phyloP scores from a whole-genome alignment of 2,797 vertebrate genomes.

The Pteropus rufus region DNA sequence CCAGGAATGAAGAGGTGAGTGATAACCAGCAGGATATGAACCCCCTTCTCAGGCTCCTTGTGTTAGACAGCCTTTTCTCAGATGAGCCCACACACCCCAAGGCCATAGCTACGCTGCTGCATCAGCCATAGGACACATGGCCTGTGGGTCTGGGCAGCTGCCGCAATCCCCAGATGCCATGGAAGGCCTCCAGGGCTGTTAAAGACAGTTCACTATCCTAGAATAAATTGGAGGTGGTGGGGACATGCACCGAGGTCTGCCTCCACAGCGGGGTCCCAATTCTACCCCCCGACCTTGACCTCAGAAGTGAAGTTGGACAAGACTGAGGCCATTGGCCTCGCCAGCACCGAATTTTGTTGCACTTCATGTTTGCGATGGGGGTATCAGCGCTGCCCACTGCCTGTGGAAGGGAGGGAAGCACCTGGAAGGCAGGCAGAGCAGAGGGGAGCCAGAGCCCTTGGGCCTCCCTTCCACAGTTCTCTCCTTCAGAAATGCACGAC shows the following conservation, averaged over 20 bases:
- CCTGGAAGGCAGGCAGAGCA: neutral
- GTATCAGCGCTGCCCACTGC: no score
- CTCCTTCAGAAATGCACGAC: neutral
- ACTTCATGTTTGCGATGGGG: neutral
- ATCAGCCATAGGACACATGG: no score
- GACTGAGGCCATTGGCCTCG: neutral
- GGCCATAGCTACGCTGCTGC: neutral
- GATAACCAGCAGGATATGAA: neutral
- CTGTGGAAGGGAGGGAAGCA: neutral
- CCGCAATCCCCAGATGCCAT: neutral
- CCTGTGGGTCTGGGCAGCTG: no score
- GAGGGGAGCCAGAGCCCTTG: neutral
- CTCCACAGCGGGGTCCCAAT: neutral
- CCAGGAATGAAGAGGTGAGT: no score
- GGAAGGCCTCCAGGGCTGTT: neutral
- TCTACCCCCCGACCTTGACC: rapidly evolving
- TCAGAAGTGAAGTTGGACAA: neutral
- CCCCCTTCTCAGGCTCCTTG: neutral
- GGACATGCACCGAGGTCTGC: no score
- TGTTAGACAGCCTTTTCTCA: neutral
- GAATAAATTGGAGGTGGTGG: neutral
- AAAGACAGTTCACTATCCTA: neutral
- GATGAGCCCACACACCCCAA: neutral
- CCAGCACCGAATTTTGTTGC: neutral
- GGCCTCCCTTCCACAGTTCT: no score